Evolutionary conservation across 2,113 vertebrate species (phyloP).

Genomic region (Zapus hudsonius): DNA sequence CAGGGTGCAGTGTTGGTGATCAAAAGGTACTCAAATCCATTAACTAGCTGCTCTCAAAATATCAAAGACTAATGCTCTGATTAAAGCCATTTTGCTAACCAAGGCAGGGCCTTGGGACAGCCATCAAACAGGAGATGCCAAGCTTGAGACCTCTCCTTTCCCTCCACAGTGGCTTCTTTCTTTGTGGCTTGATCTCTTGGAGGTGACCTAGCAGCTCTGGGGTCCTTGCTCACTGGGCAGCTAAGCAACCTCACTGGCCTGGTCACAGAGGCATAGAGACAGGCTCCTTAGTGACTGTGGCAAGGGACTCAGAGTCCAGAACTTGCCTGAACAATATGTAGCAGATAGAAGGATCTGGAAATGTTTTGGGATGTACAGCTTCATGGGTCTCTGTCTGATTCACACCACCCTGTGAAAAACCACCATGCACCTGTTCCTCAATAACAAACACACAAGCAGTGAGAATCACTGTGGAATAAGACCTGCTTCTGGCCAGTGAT

Average conservation of each 20-base stretch:
- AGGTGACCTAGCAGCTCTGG: background rate
- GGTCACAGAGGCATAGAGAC: background rate
- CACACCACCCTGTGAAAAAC: background rate
- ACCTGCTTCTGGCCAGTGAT: background rate
- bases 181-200: background rate
- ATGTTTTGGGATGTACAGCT: background rate
- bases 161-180: background rate
- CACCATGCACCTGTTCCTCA: background rate
- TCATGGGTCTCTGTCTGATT: background rate
- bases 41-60: constrained; percentile 2
- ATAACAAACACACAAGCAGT: background rate
- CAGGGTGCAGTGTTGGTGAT: constrained; percentile 11
- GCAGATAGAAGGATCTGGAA: background rate
- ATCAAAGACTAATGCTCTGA: background rate
- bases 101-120: background rate
- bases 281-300: background rate
- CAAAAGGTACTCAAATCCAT: constrained; percentile 2
- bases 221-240: fast-evolving
- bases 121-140: background rate
- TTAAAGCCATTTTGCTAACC: constrained; percentile 3
- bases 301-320: background rate
- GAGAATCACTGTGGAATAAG: background rate
- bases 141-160: background rate
- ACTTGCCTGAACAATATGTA: background rate
- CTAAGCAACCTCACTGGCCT: background rate